phyloP scores from a whole-genome alignment of 2,888 invertebrate species.

The Lycocerus yunnanus region DNA sequence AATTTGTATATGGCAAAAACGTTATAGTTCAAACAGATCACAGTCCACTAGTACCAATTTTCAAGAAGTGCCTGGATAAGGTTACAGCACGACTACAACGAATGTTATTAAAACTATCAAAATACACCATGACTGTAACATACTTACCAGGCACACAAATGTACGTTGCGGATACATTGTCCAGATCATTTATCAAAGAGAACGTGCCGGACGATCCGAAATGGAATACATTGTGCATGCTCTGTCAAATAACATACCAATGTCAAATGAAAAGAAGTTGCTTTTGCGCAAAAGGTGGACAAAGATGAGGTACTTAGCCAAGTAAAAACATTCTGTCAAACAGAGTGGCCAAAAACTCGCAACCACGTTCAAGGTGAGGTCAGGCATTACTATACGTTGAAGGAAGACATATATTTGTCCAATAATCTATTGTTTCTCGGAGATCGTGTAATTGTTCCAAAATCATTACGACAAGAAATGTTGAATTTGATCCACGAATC shows the following conservation, averaged over 20 bases:
- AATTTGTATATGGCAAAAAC: slow-evolving; percentile 37
- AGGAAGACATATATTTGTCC: slow-evolving; percentile 14
- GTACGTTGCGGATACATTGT: slow-evolving; percentile 25
- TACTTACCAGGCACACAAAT: slow-evolving; percentile 26
- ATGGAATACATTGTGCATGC: slow-evolving; percentile 10
- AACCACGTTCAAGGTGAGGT: slow-evolving; percentile 7
- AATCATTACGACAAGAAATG: background rate
- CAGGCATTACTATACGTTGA: slow-evolving; percentile 9
- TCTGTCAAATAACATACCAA: background rate
- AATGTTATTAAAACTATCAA: slow-evolving; percentile 21
- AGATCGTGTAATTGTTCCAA: slow-evolving; percentile 14
- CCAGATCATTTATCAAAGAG: slow-evolving; percentile 10
- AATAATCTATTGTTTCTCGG: slow-evolving; percentile 15
- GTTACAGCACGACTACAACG: slow-evolving; percentile 19
- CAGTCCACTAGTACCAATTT: slow-evolving; percentile 27
- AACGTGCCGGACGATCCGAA: background rate
- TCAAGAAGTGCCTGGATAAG: slow-evolving; percentile 20
- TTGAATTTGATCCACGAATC: slow-evolving; percentile 1
- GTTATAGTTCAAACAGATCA: slow-evolving; percentile 32
- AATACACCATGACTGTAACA: slow-evolving; percentile 20
- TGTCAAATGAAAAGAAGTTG: slow-evolving; percentile 3
- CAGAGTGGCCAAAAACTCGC: slow-evolving; percentile 7
- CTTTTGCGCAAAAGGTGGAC: background rate
- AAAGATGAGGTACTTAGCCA: slow-evolving; percentile 4
- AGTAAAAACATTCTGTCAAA: slow-evolving; percentile 7